Base-by-base conservation (phyloP, 2,113 vertebrate species). In the Nettapus auritus region DNA sequence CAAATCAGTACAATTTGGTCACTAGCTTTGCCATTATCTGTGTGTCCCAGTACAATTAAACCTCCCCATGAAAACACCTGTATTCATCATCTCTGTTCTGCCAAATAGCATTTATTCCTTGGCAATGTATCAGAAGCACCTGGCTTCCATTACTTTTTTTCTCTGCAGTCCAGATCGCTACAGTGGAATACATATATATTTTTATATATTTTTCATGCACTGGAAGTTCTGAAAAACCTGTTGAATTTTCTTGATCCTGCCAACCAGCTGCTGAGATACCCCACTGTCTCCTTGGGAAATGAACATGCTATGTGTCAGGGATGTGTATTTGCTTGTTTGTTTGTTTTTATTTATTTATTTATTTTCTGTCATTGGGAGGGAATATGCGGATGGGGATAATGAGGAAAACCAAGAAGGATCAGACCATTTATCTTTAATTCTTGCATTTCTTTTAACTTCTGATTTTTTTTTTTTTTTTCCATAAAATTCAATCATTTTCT, bases 201-300 rank as follows among this genome's bases (percentile, higher is more conserved):
- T 94, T 42, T 26, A 55, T 26, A 44, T 13, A 0, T 8, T 38
- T 76, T 71, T 29, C 31, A 3, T 42, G 7, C 36, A 42, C 25
- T 56, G 11, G 19, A 84, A 88, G 63, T 50, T 68, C 60, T 64
- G 9, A 42, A 82, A 34, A 76, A 56, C 9, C 7, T 76, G n/a
- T 20, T 10, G 52, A 31, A 71, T 75, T 88, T 91, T 57, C 60
- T 89, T 63, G 34, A 5, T 63, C 25, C 34, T 38, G 60, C 25
- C 60, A 63, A 38, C 9, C 21, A 60, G 21, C 13, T 89, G 36
- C 2, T 63, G 57, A 79, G 38, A 82, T 40, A 13, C 3, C 22
- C 6, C 0, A 0, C 15, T 87, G 6, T 56, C 42, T 68, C 9
- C 36, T 28, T 5, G 6, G 36, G 10, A 70, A 3, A 25, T 16